These are phyloP conservation scores for Nannoperca australis DNA, from an alignment of 2,797 vertebrate genomes.

Conservation along the genomic window DNA sequence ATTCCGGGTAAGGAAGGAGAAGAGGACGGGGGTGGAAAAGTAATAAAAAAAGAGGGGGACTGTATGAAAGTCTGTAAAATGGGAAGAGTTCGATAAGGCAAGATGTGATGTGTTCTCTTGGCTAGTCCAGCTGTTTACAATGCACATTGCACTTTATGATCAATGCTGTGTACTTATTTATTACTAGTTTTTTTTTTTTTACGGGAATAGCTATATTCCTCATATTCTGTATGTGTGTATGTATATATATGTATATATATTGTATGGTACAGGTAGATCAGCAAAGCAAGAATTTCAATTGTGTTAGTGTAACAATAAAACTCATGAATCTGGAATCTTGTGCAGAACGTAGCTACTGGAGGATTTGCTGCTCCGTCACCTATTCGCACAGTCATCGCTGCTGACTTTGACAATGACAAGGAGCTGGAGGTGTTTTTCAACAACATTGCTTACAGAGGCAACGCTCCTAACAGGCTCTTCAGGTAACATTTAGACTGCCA, in stretches of 20 bases:
- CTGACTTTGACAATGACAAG: slow-evolving; percentile 95
- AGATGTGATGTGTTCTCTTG: slow-evolving; percentile 21
- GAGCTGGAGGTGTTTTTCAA: slow-evolving; percentile 97
- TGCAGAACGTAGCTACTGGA: slow-evolving; percentile 89
- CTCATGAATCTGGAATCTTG: background rate
- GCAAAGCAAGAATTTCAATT: too few species aligned
- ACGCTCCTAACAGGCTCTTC: slow-evolving; percentile 92
- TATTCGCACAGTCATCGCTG: slow-evolving; percentile 92
- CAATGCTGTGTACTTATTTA: too few species aligned
- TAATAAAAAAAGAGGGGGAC: background rate
- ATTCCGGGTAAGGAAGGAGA: slow-evolving; percentile 87
- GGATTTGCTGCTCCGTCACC: slow-evolving; percentile 91
- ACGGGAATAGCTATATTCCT: too few species aligned
- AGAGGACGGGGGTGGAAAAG: accelerated
- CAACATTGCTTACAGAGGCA: slow-evolving; percentile 93
- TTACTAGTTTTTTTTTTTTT: too few species aligned
- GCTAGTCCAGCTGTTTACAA: too few species aligned
- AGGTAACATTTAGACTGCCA: slow-evolving; percentile 79
- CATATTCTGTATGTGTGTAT: too few species aligned
- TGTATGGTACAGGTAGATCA: too few species aligned
- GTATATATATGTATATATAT: too few species aligned
- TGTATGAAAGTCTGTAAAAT: background rate
- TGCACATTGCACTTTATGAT: too few species aligned
- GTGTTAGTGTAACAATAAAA: too few species aligned
- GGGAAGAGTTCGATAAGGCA: background rate